These are phyloP conservation scores for Papilio elwesi DNA, from an alignment of 2,888 invertebrate species.

Conservation along the genomic window DNA sequence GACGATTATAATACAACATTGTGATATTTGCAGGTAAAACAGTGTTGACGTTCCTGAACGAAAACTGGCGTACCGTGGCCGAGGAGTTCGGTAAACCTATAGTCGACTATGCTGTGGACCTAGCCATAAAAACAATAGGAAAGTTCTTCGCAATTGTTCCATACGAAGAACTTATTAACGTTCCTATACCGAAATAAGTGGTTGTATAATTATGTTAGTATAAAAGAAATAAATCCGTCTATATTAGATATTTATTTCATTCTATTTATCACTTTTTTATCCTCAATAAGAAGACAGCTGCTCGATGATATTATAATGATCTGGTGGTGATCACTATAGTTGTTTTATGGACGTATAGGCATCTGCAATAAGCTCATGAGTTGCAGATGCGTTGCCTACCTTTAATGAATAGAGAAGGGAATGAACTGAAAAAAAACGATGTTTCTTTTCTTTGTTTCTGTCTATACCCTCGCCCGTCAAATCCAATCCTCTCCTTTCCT, in stretches of 20 bases:
- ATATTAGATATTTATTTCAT: constrained; percentile 32
- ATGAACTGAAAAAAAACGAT: too few species aligned
- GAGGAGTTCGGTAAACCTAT: constrained; percentile 78
- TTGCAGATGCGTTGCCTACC: too few species aligned
- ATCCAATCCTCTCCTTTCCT: too few species aligned
- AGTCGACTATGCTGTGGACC: constrained; percentile 73
- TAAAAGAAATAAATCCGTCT: constrained; percentile 36
- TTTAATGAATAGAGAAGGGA: too few species aligned
- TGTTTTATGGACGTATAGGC: too few species aligned
- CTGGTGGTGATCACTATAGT: too few species aligned
- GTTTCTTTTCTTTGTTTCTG: too few species aligned
- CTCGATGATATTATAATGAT: too few species aligned
- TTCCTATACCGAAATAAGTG: constrained; percentile 61
- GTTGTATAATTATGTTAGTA: constrained; percentile 42
- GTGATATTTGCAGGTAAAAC: constrained; percentile 63
- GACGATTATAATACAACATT: not conserved
- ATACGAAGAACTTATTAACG: constrained; percentile 68
- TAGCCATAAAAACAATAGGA: constrained; percentile 68
- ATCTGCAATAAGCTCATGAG: too few species aligned
- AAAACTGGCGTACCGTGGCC: constrained; percentile 72
- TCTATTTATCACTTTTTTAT: not conserved
- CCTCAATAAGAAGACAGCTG: not conserved
- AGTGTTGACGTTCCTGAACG: constrained; percentile 70
- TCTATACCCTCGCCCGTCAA: too few species aligned
- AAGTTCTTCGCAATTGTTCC: constrained; percentile 74